Base-by-base conservation (phyloP, 2,797 vertebrate species). In the Threskiornis aethiopicus region DNA sequence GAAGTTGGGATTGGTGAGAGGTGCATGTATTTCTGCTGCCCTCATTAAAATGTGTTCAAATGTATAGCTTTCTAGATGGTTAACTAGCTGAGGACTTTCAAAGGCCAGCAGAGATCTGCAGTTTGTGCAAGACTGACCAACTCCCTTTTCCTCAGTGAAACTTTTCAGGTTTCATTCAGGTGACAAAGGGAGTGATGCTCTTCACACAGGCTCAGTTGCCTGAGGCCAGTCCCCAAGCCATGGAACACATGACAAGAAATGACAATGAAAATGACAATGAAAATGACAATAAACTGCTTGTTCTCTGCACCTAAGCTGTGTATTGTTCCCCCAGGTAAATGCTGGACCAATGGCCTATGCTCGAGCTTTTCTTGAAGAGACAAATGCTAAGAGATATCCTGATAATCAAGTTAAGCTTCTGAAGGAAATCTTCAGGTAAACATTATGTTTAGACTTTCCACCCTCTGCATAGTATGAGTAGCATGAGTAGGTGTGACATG, bases 271-370 rank as follows among this genome's bases (percentile, higher is more conserved):
- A n/a, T n/a, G n/a, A n/a, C n/a, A n/a, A n/a, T n/a, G 25, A 49
- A 49, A 33, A 41, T 12, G 20, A 2, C 29, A 47, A 6, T 16
- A 57, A 31, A 26, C 25, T 42, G 10, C 24, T 72, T 77, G 19
- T 51, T 73, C 59, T 71, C 35, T 81, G 37, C 37, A 20, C 33
- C 54, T 70, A 18, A 89, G 33, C 69, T 77, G 33, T 78, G 5
- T 57, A 2, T 46, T 88, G 89, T 76, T 81, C 67, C 57, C 57
- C 9, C 84, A 99, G 99, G 99, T 99, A 64, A 99, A 99, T 22
- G 99, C 99, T 10, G 99, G 99, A 35, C 99, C 99, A 1, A 99
- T 99, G 99, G 99, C 99, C 49, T 99, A 99, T 7, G 99, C 99
- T 39, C 97, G 99, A 90, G 99, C 99, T 35, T 99, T 99, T 95